phyloP scores from a whole-genome alignment of 2,797 vertebrate genomes.

The Pteronotus mesoamericanus region DNA sequence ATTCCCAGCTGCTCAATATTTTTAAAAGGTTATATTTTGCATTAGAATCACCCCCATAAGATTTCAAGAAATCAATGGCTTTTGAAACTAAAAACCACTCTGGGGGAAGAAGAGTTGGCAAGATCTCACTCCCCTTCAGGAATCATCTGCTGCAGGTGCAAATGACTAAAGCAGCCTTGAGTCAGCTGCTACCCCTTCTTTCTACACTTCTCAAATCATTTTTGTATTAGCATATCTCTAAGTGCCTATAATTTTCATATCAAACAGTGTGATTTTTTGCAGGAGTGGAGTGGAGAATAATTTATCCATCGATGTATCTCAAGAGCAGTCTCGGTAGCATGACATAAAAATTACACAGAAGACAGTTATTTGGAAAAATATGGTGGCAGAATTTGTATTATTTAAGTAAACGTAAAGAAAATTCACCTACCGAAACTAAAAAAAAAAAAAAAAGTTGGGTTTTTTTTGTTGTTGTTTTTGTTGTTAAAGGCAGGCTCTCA shows the following conservation, averaged over 20 bases:
- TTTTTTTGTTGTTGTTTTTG: too few relatives aligned
- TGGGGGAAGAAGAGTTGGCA: constrained; percentile 18
- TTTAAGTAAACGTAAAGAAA: constrained; percentile 41
- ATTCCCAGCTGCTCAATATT: background rate
- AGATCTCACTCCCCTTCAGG: constrained; percentile 22
- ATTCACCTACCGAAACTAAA: background rate
- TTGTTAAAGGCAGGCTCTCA: background rate
- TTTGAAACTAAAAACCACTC: constrained; percentile 49
- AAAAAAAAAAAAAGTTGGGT: background rate
- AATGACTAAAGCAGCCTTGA: background rate
- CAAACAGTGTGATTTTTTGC: constrained; percentile 79
- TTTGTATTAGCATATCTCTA: constrained; percentile 81
- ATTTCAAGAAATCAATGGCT: constrained; percentile 58
- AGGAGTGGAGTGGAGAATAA: constrained; percentile 78
- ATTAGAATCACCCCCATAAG: constrained; percentile 53
- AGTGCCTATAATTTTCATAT: constrained; percentile 85
- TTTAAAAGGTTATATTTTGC: constrained; percentile 44
- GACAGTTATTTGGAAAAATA: constrained; percentile 75
- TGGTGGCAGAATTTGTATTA: constrained; percentile 73
- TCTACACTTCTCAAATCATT: constrained; percentile 74
- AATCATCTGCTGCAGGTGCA: constrained; percentile 58
- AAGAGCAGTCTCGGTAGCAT: constrained; percentile 77
- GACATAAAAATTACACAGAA: constrained; percentile 83
- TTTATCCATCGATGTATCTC: constrained; percentile 78
- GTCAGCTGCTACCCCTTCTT: constrained; percentile 67